Conservation (phyloP, 2,797 vertebrate genomes). For the Falco rusticolus region DNA sequence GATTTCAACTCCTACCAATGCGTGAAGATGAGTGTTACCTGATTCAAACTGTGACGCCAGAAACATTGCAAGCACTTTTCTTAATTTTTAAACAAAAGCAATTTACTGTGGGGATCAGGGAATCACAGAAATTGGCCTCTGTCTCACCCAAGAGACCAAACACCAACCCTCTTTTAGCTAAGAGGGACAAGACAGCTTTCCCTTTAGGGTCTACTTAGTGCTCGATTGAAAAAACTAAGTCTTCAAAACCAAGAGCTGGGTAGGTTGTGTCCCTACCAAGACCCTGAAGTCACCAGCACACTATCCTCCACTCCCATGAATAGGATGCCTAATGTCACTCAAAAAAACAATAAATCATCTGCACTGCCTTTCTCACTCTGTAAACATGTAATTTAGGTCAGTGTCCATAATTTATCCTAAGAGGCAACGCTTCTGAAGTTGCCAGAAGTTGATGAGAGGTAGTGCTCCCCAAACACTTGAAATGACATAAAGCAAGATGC, state of each 20-base stretch:
- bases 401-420: background rate
- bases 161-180: background rate
- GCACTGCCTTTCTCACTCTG: background rate
- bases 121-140: background rate
- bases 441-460: background rate
- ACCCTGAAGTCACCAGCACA: background rate
- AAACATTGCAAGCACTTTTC: background rate
- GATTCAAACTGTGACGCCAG: background rate
- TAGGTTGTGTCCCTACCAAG: background rate
- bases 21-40: background rate
- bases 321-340: background rate
- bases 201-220: background rate
- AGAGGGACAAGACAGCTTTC: background rate
- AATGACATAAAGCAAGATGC: background rate
- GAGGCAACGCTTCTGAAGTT: background rate
- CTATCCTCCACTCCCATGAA: background rate
- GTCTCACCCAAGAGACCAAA: background rate
- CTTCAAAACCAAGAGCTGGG: background rate
- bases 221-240: background rate
- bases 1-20: background rate
- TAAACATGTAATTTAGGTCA: background rate
- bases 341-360: background rate
- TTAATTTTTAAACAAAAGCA: background rate
- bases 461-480: background rate
- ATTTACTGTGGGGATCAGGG: background rate